Percentiles rank a stretch among this genome's conserved stretches.
Conservation (phyloP, 2,113 vertebrate species). For the Aplodontia rufa region DNA sequence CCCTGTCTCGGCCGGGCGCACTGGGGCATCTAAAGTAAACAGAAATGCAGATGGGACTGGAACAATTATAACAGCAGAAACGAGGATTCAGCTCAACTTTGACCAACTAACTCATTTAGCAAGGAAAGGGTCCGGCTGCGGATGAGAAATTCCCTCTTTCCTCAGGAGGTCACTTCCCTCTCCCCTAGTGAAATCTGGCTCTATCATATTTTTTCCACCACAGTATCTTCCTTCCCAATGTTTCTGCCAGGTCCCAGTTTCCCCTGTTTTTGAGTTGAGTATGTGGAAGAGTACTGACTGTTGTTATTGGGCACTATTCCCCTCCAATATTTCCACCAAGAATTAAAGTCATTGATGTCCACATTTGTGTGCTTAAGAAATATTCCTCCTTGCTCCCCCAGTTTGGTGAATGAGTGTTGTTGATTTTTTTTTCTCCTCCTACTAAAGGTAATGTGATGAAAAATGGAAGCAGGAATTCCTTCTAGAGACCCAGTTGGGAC, state of each 20-base stretch:
- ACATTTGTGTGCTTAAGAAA: background rate
- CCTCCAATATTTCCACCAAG: background rate
- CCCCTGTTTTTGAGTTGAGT: background rate
- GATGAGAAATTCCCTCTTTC: constrained; percentile 57
- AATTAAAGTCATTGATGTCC: background rate
- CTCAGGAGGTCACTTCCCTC: constrained; percentile 53
- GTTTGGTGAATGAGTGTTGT: background rate
- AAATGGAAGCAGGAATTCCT: background rate
- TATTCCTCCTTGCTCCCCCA: too few relatives aligned
- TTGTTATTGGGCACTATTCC: background rate
- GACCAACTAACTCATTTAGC: constrained; percentile 49
- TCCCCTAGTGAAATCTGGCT: background rate
- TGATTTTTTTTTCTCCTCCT: background rate
- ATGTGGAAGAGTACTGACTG: background rate
- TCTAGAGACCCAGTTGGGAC: background rate
- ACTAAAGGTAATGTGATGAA: background rate
- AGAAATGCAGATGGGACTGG: background rate
- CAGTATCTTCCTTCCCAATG: background rate
- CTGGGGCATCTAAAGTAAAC: background rate
- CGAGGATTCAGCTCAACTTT: constrained; percentile 26
- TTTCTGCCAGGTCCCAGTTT: background rate
- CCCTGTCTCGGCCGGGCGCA: background rate
- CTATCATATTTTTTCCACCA: constrained; percentile 51
- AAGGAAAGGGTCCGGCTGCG: background rate
- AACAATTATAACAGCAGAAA: constrained; percentile 13